Base-by-base conservation (phyloP, 1,140 invertebrate species). In the Leptestheria dahalacensis region DNA sequence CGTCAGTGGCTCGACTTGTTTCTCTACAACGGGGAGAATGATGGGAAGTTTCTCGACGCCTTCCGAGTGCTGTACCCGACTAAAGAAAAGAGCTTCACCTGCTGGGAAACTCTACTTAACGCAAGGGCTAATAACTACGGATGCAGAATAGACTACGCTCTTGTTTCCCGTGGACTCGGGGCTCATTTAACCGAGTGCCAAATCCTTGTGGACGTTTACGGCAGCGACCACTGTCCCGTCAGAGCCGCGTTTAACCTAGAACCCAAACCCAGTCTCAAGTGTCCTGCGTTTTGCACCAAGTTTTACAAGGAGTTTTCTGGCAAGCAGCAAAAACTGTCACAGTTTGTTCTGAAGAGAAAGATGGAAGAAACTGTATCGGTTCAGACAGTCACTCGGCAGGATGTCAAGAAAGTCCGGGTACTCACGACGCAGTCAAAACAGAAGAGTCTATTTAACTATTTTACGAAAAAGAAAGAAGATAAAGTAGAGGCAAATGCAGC, bases 161-260 rank as follows among this genome's bases (percentile, higher is more conserved):
- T 80, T 3, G 65, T 69, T 20, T 71, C 77, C 65, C 59, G 61
- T 29, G 59, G 68, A 18, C 63, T 78, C 2, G 48, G 69, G 1
- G 54, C 50, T 25, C 66, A 67, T 55, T 61, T 79, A 9, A 57
- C 51, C 9, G 67, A 71, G 26, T 74, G 73, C 61, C 57, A 65
- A 15, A 70, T 79, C 29, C 64, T 74, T 59, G 52, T 69, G 20
- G 72, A 79, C n/a, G 65, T 79, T 23, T 64, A 72, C 58, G 79
- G 79, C 1, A 79, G 77, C 46, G 79, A 81, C 66, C 79, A 81
- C 62, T 81, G 79, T 66, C 79, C 79, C 1, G 73, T 80, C 10
- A 65, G 66, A 28, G 69, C 70, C 11, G 63, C 65, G 9, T 69
- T 79, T 12, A 63, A 68, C 18, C 64, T 67, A 48, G 48, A 60